These are phyloP conservation scores for Notospermus geniculatus DNA, from an alignment of 1,140 invertebrate species.

Conservation along the genomic window DNA sequence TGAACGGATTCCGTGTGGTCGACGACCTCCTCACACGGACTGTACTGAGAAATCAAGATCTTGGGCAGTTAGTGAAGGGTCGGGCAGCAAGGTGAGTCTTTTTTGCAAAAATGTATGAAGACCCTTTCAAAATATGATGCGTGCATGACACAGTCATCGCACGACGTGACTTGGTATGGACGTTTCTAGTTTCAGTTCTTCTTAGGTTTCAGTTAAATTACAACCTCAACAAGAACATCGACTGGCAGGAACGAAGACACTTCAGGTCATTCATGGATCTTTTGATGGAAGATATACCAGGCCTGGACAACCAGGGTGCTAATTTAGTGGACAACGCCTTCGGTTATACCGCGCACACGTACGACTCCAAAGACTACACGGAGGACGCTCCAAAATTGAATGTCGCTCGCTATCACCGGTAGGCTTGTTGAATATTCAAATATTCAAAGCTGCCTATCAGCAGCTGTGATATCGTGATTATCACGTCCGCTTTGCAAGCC, in stretches of 20 bases:
- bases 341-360: neutral
- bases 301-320: slow-evolving; percentile 10
- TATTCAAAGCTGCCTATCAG: too few relatives aligned
- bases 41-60: neutral
- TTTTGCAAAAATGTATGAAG: too few relatives aligned
- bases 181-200: too few relatives aligned
- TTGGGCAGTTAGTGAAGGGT: neutral
- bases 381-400: slow-evolving; percentile 6
- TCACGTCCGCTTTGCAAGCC: neutral
- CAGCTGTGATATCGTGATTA: neutral
- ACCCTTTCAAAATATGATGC: too few relatives aligned
- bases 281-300: slow-evolving; percentile 16
- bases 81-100: too few relatives aligned
- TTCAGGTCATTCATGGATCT: neutral
- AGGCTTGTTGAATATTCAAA: too few relatives aligned
- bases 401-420: slow-evolving; percentile 20
- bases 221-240: too few relatives aligned
- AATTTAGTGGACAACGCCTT: neutral
- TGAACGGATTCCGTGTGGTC: slow-evolving; percentile 25
- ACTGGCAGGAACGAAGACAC: neutral
- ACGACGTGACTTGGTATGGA: too few relatives aligned
- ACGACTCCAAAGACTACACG: neutral
- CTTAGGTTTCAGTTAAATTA: too few relatives aligned
- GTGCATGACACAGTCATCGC: too few relatives aligned
- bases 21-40: slow-evolving; percentile 30